Conservation (phyloP, 1,140 invertebrate species). For the Caenorhabditis latens region DNA sequence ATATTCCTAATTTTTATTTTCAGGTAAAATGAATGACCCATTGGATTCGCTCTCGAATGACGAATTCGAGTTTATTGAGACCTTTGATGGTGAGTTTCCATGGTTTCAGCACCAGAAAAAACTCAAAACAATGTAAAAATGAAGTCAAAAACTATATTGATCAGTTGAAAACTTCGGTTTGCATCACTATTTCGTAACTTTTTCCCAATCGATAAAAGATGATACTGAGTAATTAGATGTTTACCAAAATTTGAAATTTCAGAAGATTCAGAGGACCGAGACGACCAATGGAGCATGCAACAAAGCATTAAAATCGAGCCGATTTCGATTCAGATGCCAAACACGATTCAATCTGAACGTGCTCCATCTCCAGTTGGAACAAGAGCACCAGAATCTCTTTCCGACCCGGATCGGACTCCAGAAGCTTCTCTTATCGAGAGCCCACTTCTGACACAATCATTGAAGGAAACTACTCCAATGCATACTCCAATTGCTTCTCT, state of each 20-base stretch:
- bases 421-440: constrained; percentile 5
- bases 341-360: neutral
- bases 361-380: constrained; percentile 14
- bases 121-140: no score
- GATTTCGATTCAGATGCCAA: constrained; percentile 8
- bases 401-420: constrained; percentile 11
- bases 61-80: constrained; percentile 13
- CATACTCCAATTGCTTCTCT: neutral
- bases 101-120: neutral
- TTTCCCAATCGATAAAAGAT: neutral
- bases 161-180: neutral
- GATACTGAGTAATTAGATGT: neutral
- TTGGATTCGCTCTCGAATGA: constrained; percentile 11
- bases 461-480: constrained; percentile 14
- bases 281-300: neutral
- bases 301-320: constrained; percentile 35
- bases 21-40: constrained; percentile 31
- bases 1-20: neutral
- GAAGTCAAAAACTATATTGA: no score
- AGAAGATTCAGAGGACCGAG: constrained; percentile 4
- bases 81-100: constrained; percentile 16
- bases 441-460: neutral
- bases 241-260: neutral
- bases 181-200: constrained; percentile 18
- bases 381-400: constrained; percentile 7